These are phyloP conservation scores for Macroramphosus scolopax DNA, from an alignment of 2,797 vertebrate genomes.

Conservation along the genomic window DNA sequence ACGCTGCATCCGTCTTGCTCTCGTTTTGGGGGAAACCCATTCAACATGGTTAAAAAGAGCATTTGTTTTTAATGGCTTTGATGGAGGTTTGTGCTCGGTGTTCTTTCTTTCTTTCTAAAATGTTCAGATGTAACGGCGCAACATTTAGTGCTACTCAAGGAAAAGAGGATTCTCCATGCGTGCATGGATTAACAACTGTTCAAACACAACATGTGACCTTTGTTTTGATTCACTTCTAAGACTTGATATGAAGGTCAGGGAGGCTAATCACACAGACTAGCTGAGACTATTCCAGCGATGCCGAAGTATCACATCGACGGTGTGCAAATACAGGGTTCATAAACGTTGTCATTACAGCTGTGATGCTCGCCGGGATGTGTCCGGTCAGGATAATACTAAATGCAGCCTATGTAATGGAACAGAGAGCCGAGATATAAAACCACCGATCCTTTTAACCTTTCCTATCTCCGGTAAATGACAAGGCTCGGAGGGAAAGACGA, in stretches of 20 bases:
- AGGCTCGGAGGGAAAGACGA: slow-evolving; percentile 55
- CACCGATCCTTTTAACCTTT: slow-evolving; percentile 70
- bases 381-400: slow-evolving; percentile 43
- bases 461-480: slow-evolving; percentile 50
- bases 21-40: no score
- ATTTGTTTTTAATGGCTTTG: no score
- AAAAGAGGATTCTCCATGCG: neutral
- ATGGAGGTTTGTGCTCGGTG: no score
- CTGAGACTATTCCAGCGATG: slow-evolving; percentile 34
- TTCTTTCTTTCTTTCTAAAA: no score
- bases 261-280: slow-evolving; percentile 46
- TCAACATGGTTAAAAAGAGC: no score
- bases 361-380: slow-evolving; percentile 52
- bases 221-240: slow-evolving; percentile 39
- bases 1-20: no score
- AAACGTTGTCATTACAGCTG: slow-evolving; percentile 52
- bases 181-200: slow-evolving; percentile 20
- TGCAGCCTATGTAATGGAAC: slow-evolving; percentile 43
- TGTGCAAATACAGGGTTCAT: slow-evolving; percentile 52
- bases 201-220: slow-evolving; percentile 36
- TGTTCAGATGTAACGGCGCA: slow-evolving; percentile 4
- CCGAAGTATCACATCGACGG: slow-evolving; percentile 45
- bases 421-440: slow-evolving; percentile 49
- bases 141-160: neutral
- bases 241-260: slow-evolving; percentile 42